phyloP scores from a whole-genome alignment of 2,888 invertebrate genomes.

The Drosophila pseudotalamancana region DNA sequence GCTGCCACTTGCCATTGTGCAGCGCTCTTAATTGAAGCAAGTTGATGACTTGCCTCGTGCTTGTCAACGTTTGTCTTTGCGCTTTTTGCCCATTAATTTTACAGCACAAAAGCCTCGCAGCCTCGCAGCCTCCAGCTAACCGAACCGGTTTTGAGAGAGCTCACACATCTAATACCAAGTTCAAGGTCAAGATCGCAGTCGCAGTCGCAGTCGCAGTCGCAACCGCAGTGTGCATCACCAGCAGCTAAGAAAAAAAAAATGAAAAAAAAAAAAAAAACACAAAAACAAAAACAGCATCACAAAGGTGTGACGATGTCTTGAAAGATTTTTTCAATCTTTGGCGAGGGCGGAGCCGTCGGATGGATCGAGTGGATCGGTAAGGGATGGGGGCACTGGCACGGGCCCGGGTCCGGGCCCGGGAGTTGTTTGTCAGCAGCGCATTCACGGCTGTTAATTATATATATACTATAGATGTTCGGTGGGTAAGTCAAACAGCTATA shows the following conservation, averaged over 20 bases:
- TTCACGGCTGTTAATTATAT: slow-evolving; percentile 56
- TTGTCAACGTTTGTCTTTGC: slow-evolving; percentile 57
- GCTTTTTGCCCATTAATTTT: slow-evolving; percentile 60
- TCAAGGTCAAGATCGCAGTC: slow-evolving; percentile 66
- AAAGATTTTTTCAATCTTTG: slow-evolving; percentile 45
- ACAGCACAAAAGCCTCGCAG: slow-evolving; percentile 53
- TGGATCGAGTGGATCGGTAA: no score
- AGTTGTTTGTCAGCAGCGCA: slow-evolving; percentile 35
- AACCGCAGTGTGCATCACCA: slow-evolving; percentile 36
- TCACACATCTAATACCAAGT: slow-evolving; percentile 78
- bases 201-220: slow-evolving; percentile 32
- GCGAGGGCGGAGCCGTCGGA: slow-evolving; percentile 12
- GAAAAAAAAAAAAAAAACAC: no score
- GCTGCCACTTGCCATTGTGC: slow-evolving; percentile 15
- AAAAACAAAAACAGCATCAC: slow-evolving; percentile 32
- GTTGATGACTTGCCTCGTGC: slow-evolving; percentile 39
- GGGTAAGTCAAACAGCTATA: slow-evolving; percentile 52
- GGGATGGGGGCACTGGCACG: background rate
- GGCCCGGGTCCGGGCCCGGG: background rate
- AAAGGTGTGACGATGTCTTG: slow-evolving; percentile 68
- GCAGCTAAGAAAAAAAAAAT: no score
- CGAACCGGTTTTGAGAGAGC: slow-evolving; percentile 59
- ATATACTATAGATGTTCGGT: slow-evolving; percentile 21
- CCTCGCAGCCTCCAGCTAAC: no score
- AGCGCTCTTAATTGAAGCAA: slow-evolving; percentile 16